Base-by-base conservation (phyloP, 2,797 vertebrate genomes). In the Coranthus polyacanthus region DNA sequence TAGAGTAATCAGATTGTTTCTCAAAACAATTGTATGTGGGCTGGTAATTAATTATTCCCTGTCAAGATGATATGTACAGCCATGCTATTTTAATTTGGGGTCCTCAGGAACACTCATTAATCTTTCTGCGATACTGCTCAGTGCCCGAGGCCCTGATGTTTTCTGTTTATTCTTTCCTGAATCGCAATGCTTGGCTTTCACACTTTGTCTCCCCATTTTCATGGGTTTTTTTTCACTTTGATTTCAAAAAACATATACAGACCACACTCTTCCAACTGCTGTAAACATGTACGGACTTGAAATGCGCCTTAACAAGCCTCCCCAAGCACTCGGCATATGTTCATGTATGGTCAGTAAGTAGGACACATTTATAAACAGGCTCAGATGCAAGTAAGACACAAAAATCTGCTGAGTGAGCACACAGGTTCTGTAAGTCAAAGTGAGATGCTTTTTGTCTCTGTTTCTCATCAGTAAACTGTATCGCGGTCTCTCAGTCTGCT, bases 81-180 rank as follows among this genome's bases (percentile, higher is more conserved):
- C 49, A 64, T 65, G 78, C 75, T 84, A 75, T 89, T 92, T 88
- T 82, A 87, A 89, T 88, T 67, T 87, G 50, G 69, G 68, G 70
- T 75, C 56, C 37, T 57, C n/a, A 3, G 44, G 56, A 81, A 81
- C 26, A n/a, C 75, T 87, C 88, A 84, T 91, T 92, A 86, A 89
- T 92, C 88, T 89, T 89, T 74, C 70, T 5, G 9, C 68, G 54
- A 75, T 53, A 47, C 65, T 56, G 57, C 74, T 75, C 37, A 7
- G 59, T 46, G 66, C 78, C 62, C 3, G 5, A 45, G 62, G 79
- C 54, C 54, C 45, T 24, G 49, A 62, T 81, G 53, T 61, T 82
- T 50, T 46, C 12, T 82, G 26, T 73, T 75, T 67, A 58, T 69
- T 75, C 45, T 46, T 63, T 34, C 37, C 55, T 63, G 15, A 44